A percentile compares a stretch with the other conserved stretches of the same genome.
These are phyloP conservation scores for Cryptus armator DNA, from an alignment of 2,888 invertebrate genomes.

Conservation along the genomic window DNA sequence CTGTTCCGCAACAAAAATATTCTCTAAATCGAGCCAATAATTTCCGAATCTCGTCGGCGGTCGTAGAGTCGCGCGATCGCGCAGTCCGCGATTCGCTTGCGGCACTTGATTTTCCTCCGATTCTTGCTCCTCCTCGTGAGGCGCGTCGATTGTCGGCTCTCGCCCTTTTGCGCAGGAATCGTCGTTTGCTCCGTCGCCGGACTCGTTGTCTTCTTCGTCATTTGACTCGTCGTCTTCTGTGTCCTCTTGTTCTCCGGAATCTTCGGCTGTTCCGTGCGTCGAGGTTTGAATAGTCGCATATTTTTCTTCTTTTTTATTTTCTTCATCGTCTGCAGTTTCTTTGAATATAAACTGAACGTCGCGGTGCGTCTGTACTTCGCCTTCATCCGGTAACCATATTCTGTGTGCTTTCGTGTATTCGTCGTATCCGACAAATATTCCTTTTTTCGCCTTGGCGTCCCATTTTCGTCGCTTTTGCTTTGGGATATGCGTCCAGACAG, in stretches of 20 bases:
- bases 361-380: not conserved
- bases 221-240: not conserved
- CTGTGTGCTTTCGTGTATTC: slow-evolving; percentile 63
- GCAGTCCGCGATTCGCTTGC: not conserved
- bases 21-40: slow-evolving; percentile 32
- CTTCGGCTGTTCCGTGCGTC: too few relatives aligned
- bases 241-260: not conserved
- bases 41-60: not conserved
- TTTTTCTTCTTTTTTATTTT: not conserved
- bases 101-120: not conserved
- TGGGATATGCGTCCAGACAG: slow-evolving; percentile 53
- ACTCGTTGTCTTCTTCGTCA: not conserved
- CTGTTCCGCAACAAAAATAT: slow-evolving; percentile 48
- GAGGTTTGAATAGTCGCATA: not conserved
- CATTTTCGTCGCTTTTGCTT: slow-evolving; percentile 52
- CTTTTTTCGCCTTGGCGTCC: slow-evolving; percentile 44
- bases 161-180: too few relatives aligned
- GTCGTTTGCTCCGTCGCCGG: not conserved
- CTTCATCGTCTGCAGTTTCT: not conserved
- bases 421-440: slow-evolving; percentile 61
- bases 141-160: too few relatives aligned
- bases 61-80: not conserved
- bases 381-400: slow-evolving; percentile 36
- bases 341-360: slow-evolving; percentile 7
- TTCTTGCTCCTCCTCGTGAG: too few relatives aligned